Base-by-base conservation (phyloP, 2,888 invertebrate genomes). In the Tetragnatha montana region DNA sequence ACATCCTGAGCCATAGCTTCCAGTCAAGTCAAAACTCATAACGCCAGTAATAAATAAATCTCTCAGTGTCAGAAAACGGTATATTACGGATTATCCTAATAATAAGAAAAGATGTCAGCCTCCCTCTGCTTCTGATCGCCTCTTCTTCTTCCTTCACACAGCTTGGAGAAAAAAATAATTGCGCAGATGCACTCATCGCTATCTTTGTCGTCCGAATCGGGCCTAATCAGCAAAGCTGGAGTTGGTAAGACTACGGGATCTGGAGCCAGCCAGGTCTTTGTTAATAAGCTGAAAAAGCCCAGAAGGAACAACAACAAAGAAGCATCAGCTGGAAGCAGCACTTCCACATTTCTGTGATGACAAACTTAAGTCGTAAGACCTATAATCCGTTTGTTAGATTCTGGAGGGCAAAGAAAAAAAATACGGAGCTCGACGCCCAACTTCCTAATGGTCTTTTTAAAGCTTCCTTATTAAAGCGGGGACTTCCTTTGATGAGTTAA, bases 71-170 rank as follows among this genome's bases (percentile, higher is more conserved):
- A 73, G 35, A 71, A 82, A 82, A 82, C 73, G 82, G 60, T 60
- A 74, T 51, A 82, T 82, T 82, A 82, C 82, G 82, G 82, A 82
- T 82, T 82, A 82, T 74, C 82, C 51, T 82, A 82, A 82, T 82
- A 71, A 82, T 51, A 82, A 82, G 82, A 74, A 82, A 81, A 78
- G 22, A 74, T 22, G 82, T 74, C 82, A 73, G 51, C 74, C 74
- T 82, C 74, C 51, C 73, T 82, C 60, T 50, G 60, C 17, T 60
- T 60, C 6, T 60, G 60, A 60, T 60, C 17, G 60, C 49, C 17
- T 17, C 10, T n/a, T 49, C 78, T 70, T 80, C 82, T 60, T 71
- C 60, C 82, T 60, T 71, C 60, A 22, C 74, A n/a, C 82, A 74
- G 73, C 82, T 74, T 82, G 73, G 73, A n/a, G n/a, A 51, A 51